phyloP scores from a whole-genome alignment of 2,113 vertebrate genomes.

The Pteronura brasiliensis region DNA sequence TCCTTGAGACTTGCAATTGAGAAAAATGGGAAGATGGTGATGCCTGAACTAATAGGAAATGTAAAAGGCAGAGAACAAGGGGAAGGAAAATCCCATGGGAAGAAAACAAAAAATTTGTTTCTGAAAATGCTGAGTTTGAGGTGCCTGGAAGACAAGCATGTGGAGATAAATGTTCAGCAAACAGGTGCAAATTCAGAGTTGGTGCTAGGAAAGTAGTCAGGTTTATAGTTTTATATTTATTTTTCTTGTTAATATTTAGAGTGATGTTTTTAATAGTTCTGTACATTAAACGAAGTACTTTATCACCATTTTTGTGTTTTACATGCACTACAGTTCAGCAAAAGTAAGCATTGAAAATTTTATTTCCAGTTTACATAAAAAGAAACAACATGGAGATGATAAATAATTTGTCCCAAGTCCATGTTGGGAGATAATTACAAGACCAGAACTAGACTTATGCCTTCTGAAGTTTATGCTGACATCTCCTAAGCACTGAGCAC shows the following conservation, averaged over 20 bases:
- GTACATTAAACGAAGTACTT: not conserved
- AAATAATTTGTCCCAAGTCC: not conserved
- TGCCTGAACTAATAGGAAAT: not conserved
- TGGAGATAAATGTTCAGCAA: not conserved
- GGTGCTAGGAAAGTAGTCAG: not conserved
- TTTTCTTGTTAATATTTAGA: not conserved
- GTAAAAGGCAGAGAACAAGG: not conserved
- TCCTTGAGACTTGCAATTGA: not conserved
- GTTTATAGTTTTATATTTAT: not conserved
- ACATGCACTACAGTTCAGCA: not conserved
- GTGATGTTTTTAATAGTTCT: not conserved
- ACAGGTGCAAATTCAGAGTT: not conserved
- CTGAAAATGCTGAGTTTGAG: not conserved
- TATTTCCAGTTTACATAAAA: not conserved
- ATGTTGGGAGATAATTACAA: not conserved
- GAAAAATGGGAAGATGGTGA: not conserved
- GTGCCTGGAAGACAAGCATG: not conserved
- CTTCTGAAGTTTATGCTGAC: not conserved
- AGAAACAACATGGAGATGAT: not conserved
- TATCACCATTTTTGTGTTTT: not conserved
- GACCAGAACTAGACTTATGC: not conserved
- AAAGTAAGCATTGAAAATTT: not conserved
- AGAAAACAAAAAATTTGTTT: not conserved
- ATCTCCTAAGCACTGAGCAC: not conserved
- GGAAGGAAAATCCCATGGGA: not conserved